Conservation (phyloP, 37 sponge, comb jelly and placozoan species). For the Hormiphora californensis region DNA sequence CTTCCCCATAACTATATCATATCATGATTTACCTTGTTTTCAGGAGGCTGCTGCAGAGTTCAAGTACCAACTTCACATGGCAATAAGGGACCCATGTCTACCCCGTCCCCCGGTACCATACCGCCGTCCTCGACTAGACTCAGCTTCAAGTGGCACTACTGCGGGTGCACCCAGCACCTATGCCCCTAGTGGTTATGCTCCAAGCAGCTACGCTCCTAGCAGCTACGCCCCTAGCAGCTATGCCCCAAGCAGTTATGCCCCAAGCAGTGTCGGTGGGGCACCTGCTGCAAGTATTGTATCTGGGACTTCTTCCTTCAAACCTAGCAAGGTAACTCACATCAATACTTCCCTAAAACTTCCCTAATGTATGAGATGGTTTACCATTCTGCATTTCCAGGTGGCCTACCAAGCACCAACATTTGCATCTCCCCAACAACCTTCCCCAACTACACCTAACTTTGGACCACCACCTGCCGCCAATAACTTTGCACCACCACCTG, state of each 20-base stretch:
- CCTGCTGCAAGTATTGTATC: constrained; percentile 21
- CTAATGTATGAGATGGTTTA: neutral
- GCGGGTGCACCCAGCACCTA: neutral
- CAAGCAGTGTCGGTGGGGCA: neutral
- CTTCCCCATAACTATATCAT: too few species aligned
- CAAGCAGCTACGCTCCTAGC: neutral
- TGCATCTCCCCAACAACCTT: neutral
- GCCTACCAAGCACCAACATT: constrained; percentile 6
- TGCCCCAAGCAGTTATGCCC: neutral
- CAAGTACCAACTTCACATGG: constrained; percentile 43
- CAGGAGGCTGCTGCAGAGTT: constrained; percentile 44
- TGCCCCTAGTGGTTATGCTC: neutral
- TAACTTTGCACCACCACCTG: too few species aligned
- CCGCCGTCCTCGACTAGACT: neutral
- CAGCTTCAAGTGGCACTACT: neutral
- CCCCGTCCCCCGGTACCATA: constrained; percentile 34
- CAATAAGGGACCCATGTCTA: constrained; percentile 20
- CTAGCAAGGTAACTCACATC: neutral
- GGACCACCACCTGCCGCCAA: too few species aligned
- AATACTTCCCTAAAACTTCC: neutral
- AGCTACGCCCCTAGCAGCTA: neutral
- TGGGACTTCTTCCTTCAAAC: constrained; percentile 2
- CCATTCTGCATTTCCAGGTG: neutral
- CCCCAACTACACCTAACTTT: too few species aligned
- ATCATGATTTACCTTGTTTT: too few species aligned